A percentile compares a stretch with the other conserved stretches of the same genome.
These are phyloP conservation scores for Arizona elegans DNA, from an alignment of 2,113 vertebrate species.

Conservation along the genomic window DNA sequence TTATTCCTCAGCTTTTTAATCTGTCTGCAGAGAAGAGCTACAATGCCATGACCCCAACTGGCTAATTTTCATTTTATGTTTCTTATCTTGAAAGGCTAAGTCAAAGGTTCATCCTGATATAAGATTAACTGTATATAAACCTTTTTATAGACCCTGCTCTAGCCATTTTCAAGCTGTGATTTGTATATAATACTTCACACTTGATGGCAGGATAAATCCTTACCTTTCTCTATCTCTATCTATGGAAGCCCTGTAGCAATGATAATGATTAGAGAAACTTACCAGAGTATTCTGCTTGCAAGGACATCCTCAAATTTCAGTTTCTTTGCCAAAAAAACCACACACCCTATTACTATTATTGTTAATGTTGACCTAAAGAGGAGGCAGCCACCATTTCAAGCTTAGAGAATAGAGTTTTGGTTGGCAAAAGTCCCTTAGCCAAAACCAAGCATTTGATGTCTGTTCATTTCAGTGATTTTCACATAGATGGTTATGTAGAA, in stretches of 20 bases:
- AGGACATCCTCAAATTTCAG: background rate
- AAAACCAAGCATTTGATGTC: background rate
- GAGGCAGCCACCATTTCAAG: background rate
- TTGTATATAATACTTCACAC: slow-evolving; percentile 40
- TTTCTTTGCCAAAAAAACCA: background rate
- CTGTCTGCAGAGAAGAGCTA: slow-evolving; percentile 57
- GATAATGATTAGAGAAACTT: slow-evolving; percentile 30
- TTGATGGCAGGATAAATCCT: slow-evolving; percentile 14
- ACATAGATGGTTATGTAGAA: background rate
- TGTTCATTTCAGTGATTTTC: background rate
- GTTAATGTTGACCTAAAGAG: background rate
- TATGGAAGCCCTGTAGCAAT: slow-evolving; percentile 33
- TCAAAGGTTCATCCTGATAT: slow-evolving; percentile 53
- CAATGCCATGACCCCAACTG: slow-evolving; percentile 56
- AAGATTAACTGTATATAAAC: slow-evolving; percentile 55
- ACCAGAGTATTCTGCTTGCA: slow-evolving; percentile 2
- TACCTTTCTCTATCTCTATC: slow-evolving; percentile 9
- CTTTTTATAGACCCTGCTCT: slow-evolving; percentile 46
- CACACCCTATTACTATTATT: background rate
- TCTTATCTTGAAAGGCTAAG: slow-evolving; percentile 60
- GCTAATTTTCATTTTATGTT: slow-evolving; percentile 64
- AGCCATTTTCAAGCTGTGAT: slow-evolving; percentile 39
- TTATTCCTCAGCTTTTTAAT: slow-evolving; percentile 53
- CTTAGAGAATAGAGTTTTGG: background rate
- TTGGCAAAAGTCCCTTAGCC: background rate